These are phyloP conservation scores for Hassar affinis DNA, from an alignment of 2,113 vertebrate species.

Conservation along the genomic window DNA sequence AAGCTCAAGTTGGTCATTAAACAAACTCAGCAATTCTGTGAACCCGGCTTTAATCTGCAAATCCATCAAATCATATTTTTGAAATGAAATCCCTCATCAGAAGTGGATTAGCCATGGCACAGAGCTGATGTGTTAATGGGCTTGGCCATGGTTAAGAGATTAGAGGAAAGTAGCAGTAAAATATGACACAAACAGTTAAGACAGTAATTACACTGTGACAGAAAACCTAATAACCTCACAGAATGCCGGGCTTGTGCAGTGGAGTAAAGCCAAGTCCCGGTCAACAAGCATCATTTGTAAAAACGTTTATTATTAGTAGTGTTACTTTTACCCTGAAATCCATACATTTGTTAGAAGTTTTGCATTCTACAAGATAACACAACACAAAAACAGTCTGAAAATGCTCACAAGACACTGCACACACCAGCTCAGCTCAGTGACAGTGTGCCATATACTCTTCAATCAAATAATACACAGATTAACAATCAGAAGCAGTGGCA, in stretches of 20 bases:
- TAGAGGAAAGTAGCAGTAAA: conserved; percentile 38
- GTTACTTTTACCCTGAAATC: neutral
- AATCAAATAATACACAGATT: neutral
- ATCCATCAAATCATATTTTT: conserved; percentile 37
- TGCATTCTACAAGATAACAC: neutral
- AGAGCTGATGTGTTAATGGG: conserved; percentile 51
- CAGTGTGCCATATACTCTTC: neutral
- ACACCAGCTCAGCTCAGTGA: neutral
- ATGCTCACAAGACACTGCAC: neutral
- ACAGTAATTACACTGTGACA: conserved; percentile 59
- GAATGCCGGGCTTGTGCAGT: conserved; percentile 49
- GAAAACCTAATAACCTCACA: conserved; percentile 57
- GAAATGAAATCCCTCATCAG: conserved; percentile 43
- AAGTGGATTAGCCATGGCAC: conserved; percentile 56
- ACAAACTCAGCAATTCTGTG: conserved; percentile 30
- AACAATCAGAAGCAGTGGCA: too few relatives aligned
- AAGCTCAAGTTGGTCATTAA: conserved; percentile 22
- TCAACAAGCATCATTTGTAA: neutral
- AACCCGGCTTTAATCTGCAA: conserved; percentile 38
- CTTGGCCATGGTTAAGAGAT: conserved; percentile 51
- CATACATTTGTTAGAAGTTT: neutral
- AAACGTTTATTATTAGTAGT: neutral
- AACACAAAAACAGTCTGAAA: neutral
- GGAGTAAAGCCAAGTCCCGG: neutral
- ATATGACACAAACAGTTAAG: conserved; percentile 50